These are phyloP conservation scores for Hyposoter didymator DNA, from an alignment of 2,888 invertebrate species.

Conservation along the genomic window DNA sequence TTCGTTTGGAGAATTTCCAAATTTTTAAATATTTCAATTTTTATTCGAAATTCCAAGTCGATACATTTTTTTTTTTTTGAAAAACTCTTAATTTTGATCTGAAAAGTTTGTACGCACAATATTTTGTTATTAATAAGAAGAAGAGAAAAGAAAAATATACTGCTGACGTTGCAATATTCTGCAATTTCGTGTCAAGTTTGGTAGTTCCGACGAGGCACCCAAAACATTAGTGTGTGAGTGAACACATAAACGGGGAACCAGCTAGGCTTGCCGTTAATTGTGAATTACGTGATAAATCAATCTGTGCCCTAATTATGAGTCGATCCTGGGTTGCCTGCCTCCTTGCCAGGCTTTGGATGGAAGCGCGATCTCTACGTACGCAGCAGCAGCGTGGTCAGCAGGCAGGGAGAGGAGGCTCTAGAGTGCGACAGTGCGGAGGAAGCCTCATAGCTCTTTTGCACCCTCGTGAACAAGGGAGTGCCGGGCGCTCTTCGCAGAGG, in stretches of 20 bases:
- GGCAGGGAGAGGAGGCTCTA: not conserved
- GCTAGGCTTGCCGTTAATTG: conserved; percentile 71
- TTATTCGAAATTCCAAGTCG: no score
- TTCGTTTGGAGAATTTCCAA: no score
- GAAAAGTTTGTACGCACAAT: no score
- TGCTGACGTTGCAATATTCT: not conserved
- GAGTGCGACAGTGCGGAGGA: conserved; percentile 14
- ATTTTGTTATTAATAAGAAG: not conserved
- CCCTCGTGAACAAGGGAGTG: conserved; percentile 12
- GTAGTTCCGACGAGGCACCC: not conserved
- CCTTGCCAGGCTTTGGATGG: not conserved
- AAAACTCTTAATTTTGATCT: no score
- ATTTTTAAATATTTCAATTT: no score
- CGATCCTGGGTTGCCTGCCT: conserved; percentile 67
- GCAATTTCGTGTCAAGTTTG: not conserved
- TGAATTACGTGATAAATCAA: conserved; percentile 79
- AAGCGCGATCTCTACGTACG: not conserved
- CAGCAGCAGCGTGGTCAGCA: conserved; percentile 50
- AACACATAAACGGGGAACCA: not conserved
- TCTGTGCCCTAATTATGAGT: conserved; percentile 76
- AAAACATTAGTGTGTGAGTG: conserved; percentile 5
- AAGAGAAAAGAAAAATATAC: not conserved
- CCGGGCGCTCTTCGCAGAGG: conserved; percentile 3
- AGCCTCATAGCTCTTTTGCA: conserved; percentile 38
- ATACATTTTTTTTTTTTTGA: no score